Percentiles rank a stretch among this genome's conserved stretches.
These are phyloP conservation scores for Anhinga rufa DNA, from an alignment of 2,113 vertebrate species.

Conservation along the genomic window DNA sequence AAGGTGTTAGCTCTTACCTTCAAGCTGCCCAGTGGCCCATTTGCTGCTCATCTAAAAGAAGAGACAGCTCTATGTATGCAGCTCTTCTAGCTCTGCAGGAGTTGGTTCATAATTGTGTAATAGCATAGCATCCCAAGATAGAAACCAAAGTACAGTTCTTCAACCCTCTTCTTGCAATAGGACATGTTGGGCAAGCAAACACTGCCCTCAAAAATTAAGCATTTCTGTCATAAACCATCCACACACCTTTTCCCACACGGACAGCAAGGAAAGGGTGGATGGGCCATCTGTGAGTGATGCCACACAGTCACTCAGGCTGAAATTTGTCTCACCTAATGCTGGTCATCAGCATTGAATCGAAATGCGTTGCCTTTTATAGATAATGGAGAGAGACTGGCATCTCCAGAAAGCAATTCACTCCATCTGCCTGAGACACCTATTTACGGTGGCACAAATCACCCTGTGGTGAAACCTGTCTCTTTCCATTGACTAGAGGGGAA, in stretches of 20 bases:
- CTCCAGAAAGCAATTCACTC: slow-evolving; percentile 43
- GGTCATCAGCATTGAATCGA: background rate
- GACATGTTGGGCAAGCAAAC: background rate
- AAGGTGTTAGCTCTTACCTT: background rate
- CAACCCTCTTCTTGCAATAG: background rate
- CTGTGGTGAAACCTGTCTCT: slow-evolving; percentile 33
- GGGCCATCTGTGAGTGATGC: background rate
- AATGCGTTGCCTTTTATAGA: slow-evolving; percentile 12
- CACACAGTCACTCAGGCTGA: background rate
- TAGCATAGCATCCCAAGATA: background rate
- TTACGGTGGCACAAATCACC: slow-evolving; percentile 1
- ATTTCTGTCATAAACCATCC: background rate
- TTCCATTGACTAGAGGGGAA: slow-evolving; percentile 12
- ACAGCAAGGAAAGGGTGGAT: background rate
- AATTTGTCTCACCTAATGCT: slow-evolving; percentile 3
- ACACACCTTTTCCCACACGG: background rate
- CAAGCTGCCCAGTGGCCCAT: background rate
- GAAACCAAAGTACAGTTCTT: background rate
- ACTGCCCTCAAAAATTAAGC: background rate
- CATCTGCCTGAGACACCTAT: slow-evolving; percentile 47
- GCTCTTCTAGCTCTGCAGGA: background rate
- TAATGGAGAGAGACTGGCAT: slow-evolving; percentile 48
- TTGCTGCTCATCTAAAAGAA: background rate
- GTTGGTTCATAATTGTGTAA: background rate
- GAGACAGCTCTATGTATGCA: background rate